Conservation (phyloP, 2,888 invertebrate species). For the Drosophila pseudotakahashii region DNA sequence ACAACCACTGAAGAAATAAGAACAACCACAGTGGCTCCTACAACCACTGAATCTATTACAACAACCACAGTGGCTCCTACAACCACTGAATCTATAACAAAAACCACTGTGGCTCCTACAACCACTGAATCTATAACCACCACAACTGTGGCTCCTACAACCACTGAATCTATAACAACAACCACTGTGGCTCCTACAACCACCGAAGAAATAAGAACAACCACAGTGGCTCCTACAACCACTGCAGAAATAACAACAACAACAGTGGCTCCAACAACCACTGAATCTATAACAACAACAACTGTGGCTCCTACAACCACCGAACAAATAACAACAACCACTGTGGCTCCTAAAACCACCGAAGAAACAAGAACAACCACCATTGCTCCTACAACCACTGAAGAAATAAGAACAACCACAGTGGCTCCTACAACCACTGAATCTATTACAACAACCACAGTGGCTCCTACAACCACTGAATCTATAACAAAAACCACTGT, state of each 20-base stretch:
- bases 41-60: background rate
- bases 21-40: background rate
- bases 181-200: background rate
- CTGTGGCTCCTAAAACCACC: background rate
- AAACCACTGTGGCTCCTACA: background rate
- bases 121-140: background rate
- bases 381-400: background rate
- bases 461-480: too few relatives aligned
- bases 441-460: too few relatives aligned
- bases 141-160: background rate
- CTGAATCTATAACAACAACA: background rate
- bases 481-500: too few relatives aligned
- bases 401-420: background rate
- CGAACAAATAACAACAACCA: background rate
- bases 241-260: background rate
- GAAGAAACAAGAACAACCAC: background rate
- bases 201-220: background rate
- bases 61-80: background rate
- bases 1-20: background rate
- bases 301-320: background rate
- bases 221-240: background rate
- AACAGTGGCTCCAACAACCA: background rate
- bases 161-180: background rate
- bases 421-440: background rate
- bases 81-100: background rate